Conservation (phyloP, 2,888 invertebrate genomes). For the Cenopis cana region DNA sequence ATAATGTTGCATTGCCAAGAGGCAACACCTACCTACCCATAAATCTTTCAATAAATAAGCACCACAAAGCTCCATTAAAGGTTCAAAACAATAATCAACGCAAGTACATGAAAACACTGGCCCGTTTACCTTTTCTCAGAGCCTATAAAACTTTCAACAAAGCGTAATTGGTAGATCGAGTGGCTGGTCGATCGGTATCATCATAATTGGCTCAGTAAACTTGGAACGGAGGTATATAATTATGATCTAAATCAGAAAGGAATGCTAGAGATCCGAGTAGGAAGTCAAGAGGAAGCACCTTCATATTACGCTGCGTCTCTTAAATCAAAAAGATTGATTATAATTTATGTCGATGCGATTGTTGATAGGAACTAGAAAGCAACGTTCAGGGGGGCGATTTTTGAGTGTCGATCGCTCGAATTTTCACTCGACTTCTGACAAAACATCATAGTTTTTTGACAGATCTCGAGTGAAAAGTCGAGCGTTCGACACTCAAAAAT, state of each 20-base stretch:
- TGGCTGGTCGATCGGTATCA: slow-evolving; percentile 68
- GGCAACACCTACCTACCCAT: background rate
- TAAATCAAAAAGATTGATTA: slow-evolving; percentile 40
- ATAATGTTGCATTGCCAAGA: background rate
- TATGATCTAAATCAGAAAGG: slow-evolving; percentile 52
- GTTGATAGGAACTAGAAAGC: slow-evolving; percentile 23
- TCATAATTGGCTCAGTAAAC: slow-evolving; percentile 72
- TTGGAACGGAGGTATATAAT: slow-evolving; percentile 58
- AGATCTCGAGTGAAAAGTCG: no score
- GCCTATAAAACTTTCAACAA: slow-evolving; percentile 59
- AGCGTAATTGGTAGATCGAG: slow-evolving; percentile 64
- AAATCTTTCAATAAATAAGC: slow-evolving; percentile 24
- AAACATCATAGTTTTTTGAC: no score
- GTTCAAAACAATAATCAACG: slow-evolving; percentile 41
- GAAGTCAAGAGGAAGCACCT: slow-evolving; percentile 61
- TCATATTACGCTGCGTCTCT: slow-evolving; percentile 50
- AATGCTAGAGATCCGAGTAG: slow-evolving; percentile 52
- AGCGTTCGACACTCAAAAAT: no score
- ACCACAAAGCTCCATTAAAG: slow-evolving; percentile 32
- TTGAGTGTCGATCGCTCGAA: no score
- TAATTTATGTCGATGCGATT: slow-evolving; percentile 32
- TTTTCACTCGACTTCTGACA: no score
- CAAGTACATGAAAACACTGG: slow-evolving; percentile 52
- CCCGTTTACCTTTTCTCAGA: slow-evolving; percentile 57
- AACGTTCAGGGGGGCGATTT: no score